Evolutionary conservation across 92 coral and sea anemone species (phyloP).

Genomic region (Desmophyllum pertusum): DNA sequence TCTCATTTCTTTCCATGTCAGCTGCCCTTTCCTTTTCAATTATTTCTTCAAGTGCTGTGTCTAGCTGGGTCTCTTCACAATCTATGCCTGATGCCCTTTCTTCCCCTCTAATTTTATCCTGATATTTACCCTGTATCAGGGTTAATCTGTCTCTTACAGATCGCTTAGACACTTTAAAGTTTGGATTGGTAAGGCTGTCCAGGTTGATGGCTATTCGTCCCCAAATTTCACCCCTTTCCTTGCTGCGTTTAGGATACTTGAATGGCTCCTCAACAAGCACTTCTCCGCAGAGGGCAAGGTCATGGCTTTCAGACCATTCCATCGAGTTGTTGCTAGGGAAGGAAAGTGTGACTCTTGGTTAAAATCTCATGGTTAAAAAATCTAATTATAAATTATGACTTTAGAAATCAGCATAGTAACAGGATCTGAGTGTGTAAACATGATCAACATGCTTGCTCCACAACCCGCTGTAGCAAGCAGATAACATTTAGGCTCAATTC

Average conservation of each 20-base stretch:
- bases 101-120: constrained; percentile 21
- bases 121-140: background rate
- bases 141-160: constrained; percentile 34
- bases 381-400: no score
- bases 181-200: background rate
- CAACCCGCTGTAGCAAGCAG: no score
- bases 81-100: constrained; percentile 28
- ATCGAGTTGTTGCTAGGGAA: constrained; percentile 29
- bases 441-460: no score
- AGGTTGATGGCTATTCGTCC: constrained; percentile 17
- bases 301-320: constrained; percentile 2
- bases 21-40: constrained; percentile 40
- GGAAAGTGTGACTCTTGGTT: constrained; percentile 9
- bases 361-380: background rate
- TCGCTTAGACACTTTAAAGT: constrained; percentile 12
- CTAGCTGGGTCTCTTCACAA: constrained; percentile 39
- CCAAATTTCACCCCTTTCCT: constrained; percentile 38
- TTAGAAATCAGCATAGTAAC: no score
- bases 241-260: constrained; percentile 37
- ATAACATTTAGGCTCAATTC: no score
- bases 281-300: constrained; percentile 31
- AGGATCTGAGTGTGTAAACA: no score
- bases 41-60: constrained; percentile 42
- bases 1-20: constrained; percentile 34
- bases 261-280: constrained; percentile 40